Evolutionary conservation across 2,797 vertebrate genomes (phyloP).

Genomic region (Emydoidea blandingii): DNA sequence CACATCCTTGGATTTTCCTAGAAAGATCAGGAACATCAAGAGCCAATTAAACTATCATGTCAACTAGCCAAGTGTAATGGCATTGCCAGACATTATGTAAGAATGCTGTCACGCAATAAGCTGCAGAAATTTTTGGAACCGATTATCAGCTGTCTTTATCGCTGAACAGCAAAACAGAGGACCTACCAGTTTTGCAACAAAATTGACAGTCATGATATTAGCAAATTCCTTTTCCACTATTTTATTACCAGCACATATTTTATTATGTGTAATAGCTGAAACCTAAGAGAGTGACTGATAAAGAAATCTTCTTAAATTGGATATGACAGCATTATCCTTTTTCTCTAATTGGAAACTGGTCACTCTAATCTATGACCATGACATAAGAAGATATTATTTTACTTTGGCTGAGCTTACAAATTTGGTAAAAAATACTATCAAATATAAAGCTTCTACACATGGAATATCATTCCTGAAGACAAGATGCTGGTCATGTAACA

Average conservation of each 20-base stretch:
- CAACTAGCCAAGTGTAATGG: neutral
- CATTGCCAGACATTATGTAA: slow-evolving; percentile 2
- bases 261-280: slow-evolving; percentile 3
- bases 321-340: slow-evolving; percentile 38
- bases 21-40: slow-evolving; percentile 37
- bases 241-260: neutral
- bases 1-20: slow-evolving; percentile 32
- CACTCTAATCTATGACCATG: slow-evolving; percentile 5
- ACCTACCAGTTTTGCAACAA: neutral
- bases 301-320: slow-evolving; percentile 46
- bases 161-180: slow-evolving; percentile 17
- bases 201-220: neutral
- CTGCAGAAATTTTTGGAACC: neutral
- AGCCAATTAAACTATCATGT: slow-evolving; percentile 36
- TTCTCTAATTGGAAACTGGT: slow-evolving; percentile 23
- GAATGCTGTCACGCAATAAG: slow-evolving; percentile 2
- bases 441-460: neutral
- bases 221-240: neutral
- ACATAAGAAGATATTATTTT: slow-evolving; percentile 27
- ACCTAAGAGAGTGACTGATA: neutral
- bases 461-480: neutral
- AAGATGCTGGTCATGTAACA: neutral
- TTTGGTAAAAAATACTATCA: neutral
- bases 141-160: neutral
- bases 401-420: neutral